A percentile compares a stretch with the other conserved stretches of the same genome.
Evolutionary conservation across 1,140 invertebrate genomes (phyloP).

Genomic region (Heliconius nattereri): DNA sequence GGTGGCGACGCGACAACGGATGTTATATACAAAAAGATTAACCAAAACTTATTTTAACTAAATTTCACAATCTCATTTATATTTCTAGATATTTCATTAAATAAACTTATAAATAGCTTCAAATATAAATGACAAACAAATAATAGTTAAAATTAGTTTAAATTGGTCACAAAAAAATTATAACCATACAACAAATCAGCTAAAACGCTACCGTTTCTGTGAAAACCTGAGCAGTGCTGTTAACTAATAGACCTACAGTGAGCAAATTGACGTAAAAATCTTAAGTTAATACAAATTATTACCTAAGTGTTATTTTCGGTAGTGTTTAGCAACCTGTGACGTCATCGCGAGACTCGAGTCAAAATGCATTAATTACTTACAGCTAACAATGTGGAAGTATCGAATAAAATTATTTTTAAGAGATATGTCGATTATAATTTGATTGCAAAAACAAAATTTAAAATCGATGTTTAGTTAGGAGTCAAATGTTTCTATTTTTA

Average conservation of each 20-base stretch:
- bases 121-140: no score
- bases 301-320: slow-evolving; percentile 4
- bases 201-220: background rate
- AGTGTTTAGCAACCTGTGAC: background rate
- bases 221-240: slow-evolving; percentile 21
- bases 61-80: no score
- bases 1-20: slow-evolving; percentile 25
- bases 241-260: slow-evolving; percentile 30
- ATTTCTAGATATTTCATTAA: no score
- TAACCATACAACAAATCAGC: background rate
- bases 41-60: background rate
- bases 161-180: background rate
- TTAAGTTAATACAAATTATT: background rate
- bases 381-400: slow-evolving; percentile 51
- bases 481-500: background rate
- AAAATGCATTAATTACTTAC: slow-evolving; percentile 61
- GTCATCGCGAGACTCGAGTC: slow-evolving; percentile 23
- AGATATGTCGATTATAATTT: background rate
- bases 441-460: background rate
- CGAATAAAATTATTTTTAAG: background rate
- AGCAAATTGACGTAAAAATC: slow-evolving; percentile 27
- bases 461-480: background rate
- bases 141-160: background rate
- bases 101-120: no score
- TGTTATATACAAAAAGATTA: slow-evolving; percentile 9